phyloP scores from a whole-genome alignment of 1,140 invertebrate genomes.

The Aphelinus atriplicis region DNA sequence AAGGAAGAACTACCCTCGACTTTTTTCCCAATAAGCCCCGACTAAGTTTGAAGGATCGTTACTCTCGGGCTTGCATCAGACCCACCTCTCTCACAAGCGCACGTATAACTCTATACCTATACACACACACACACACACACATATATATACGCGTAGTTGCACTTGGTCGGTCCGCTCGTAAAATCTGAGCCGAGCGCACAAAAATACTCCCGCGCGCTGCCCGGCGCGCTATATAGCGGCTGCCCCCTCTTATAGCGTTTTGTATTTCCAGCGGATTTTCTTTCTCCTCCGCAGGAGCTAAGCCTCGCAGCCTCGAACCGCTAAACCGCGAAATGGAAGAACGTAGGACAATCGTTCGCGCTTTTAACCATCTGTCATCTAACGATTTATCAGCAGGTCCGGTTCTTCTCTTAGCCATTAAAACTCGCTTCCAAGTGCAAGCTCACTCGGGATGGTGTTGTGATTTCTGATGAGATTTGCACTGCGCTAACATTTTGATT shows the following conservation, averaged over 20 bases:
- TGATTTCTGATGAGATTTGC: background rate
- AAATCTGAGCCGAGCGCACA: conserved; percentile 18
- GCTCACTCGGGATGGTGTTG: background rate
- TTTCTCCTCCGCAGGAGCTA: background rate
- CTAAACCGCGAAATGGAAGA: too few relatives aligned
- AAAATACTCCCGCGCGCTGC: conserved; percentile 16
- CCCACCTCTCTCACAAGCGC: background rate
- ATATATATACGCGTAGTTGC: background rate
- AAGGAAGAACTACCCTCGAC: too few relatives aligned
- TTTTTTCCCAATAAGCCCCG: too few relatives aligned
- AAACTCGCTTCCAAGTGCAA: too few relatives aligned
- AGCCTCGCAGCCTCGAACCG: too few relatives aligned
- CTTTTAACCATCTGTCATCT: too few relatives aligned
- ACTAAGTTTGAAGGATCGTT: too few relatives aligned
- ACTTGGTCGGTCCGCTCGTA: conserved; percentile 1
- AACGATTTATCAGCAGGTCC: too few relatives aligned
- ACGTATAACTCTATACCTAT: too few relatives aligned
- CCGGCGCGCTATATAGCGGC: background rate
- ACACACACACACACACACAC: too few relatives aligned
- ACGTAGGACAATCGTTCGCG: too few relatives aligned
- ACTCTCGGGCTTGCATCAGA: background rate
- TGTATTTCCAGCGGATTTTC: background rate
- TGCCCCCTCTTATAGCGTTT: background rate
- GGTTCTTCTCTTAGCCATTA: too few relatives aligned
- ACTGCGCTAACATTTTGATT: conserved; percentile 9